Evolutionary conservation across 2,113 vertebrate genomes (phyloP), one percentile per base, ranked within the genome.

Genomic region (Ceratotherium simum): DNA sequence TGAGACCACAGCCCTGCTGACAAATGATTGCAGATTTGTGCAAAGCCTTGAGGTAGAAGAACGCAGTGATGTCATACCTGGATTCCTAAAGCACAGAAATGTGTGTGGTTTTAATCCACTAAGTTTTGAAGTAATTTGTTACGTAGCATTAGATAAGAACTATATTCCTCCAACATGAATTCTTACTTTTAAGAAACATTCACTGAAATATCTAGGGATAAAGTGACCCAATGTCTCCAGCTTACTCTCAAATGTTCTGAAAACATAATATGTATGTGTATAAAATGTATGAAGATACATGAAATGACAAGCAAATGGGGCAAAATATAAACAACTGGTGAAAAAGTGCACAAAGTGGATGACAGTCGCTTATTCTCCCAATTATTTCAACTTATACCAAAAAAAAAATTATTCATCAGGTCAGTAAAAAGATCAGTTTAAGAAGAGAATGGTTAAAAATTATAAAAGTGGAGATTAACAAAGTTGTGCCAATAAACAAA

Each of bases 41-140:
- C 14, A 46, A 62, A 64, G 10, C 13, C 58, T 39, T 4, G 25
- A 65, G 64, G 69, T 11, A 17, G 33, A 29, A 46, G 27, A 21
- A 31, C 33, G 21, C 20, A 31, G 46, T 11, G 4, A 1, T 2
- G 3, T 4, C 36, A 3, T 7, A 17, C 33, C 2, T 29, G n/a
- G 27, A 13, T n/a, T 6, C 25, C 56, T 33, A 65, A 25, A 67
- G 83, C 36, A 31, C 33, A 79, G 62, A 29, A 9, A 58, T 1
- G 54, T 31, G 27, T 6, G 36, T 21, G 31, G 42, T 70, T 54
- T 64, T 17, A 75, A 16, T 29, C 31, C 27, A 33, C 14, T 20
- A 42, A 29, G 18, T 14, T 60, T 42, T 27, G 13, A 39, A 12
- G 14, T 25, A 25, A 36, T 64, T 67, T 11, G 36, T 25, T 46